Conservation (phyloP, 2,888 invertebrate genomes). For the Flexamia atlantica region DNA sequence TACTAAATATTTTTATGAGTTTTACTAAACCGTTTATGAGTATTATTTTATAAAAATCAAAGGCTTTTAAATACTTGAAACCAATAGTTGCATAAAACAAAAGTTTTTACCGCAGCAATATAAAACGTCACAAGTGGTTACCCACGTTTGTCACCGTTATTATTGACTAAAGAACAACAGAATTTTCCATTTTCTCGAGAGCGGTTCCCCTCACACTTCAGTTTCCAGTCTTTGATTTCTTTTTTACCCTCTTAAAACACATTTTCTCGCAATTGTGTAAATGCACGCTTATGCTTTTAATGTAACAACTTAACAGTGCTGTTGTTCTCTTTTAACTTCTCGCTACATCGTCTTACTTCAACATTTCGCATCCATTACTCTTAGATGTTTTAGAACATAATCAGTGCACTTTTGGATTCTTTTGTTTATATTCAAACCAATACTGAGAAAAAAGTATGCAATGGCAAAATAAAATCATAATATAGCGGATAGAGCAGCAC, state of each 20-base stretch:
- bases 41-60: no score
- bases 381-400: background rate
- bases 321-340: constrained; percentile 5
- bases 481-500: no score
- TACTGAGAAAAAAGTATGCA: no score
- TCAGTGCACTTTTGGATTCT: background rate
- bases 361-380: background rate
- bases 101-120: background rate
- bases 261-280: constrained; percentile 31
- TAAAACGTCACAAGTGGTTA: background rate
- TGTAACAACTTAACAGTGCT: constrained; percentile 5
- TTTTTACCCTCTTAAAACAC: constrained; percentile 18
- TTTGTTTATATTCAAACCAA: no score
- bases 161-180: constrained; percentile 21
- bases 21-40: no score
- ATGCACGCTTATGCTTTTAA: constrained; percentile 24
- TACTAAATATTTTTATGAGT: no score
- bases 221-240: constrained; percentile 1
- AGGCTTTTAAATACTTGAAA: constrained; percentile 10
- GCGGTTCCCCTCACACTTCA: constrained; percentile 10
- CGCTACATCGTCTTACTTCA: background rate
- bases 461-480: no score
- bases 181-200: constrained; percentile 18
- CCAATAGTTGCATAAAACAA: background rate
- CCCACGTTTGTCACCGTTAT: constrained; percentile 1